Percentiles rank a stretch among this genome's conserved stretches.
Evolutionary conservation across 2,888 invertebrate species (phyloP).

Genomic region (Lasius fuliginosus): DNA sequence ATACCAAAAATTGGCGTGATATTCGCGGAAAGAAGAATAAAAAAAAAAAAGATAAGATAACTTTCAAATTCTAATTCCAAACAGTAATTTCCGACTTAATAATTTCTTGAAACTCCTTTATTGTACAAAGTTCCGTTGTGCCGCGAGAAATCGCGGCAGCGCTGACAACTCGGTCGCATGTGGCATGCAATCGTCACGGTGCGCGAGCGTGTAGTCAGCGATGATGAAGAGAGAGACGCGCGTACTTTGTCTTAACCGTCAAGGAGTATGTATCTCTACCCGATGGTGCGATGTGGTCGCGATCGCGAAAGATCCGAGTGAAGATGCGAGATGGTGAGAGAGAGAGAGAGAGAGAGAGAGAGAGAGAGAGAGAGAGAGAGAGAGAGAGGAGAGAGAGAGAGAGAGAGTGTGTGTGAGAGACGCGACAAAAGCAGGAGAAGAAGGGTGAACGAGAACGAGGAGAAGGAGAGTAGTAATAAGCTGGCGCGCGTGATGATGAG

Average conservation of each 20-base stretch:
- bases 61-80: background rate
- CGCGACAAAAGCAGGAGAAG: conserved; percentile 10
- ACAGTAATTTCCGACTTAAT: background rate
- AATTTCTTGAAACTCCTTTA: conserved; percentile 9
- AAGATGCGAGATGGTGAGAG: background rate
- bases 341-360: conserved; percentile 6
- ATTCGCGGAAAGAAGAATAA: background rate
- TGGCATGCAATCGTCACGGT: conserved; percentile 62
- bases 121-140: conserved; percentile 20
- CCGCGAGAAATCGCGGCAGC: conserved; percentile 28
- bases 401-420: background rate
- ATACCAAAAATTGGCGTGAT: background rate
- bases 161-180: conserved; percentile 66
- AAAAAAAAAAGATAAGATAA: background rate
- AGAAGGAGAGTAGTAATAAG: conserved; percentile 76
- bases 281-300: conserved; percentile 38
- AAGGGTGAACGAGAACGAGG: conserved; percentile 49
- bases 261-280: conserved; percentile 59
- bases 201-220: conserved; percentile 55
- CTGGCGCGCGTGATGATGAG: conserved; percentile 79
- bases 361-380: too few relatives aligned
- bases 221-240: conserved; percentile 62
- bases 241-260: conserved; percentile 64
- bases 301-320: conserved; percentile 13
- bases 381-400: too few relatives aligned